Evolutionary conservation across 2,797 vertebrate species (phyloP), one percentile per base, ranked within the genome.

Genomic region (Alca torda): DNA sequence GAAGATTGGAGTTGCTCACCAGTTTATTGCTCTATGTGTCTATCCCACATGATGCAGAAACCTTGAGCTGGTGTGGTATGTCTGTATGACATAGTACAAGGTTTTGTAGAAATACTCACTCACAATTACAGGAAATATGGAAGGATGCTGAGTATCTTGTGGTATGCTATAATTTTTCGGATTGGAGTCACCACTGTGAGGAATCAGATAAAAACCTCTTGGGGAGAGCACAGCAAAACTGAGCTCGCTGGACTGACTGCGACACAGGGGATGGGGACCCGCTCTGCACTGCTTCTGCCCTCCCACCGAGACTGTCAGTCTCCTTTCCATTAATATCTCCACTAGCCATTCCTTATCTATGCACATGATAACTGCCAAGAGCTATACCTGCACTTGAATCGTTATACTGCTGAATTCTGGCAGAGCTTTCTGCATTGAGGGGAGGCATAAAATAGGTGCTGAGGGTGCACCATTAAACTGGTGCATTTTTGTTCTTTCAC

Each of bases 381-480:
- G 35, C 30, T 75, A 61, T 61, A 61, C 25, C 69, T 72, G 13
- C 33, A 39, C 33, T 53, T 3, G 0, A 53, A 39, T 35, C 20
- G 1, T 5, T 70, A 1, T 9, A 10, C 21, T n/a, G 16, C 13
- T 31, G 50, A 73, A 31, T 7, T 35, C 19, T 82, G 61, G 10
- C 43, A 37, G 31, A 74, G 14, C 16, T 8, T 25, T 24, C 23
- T 31, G 0, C 0, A 1, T 31, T 12, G 18, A 76, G 33, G 16
- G 20, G 1, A 69, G 14, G 20, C 14, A 14, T 7, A 16, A 28
- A 75, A 13, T 0, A 0, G 4, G 5, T 31, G 6, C n/a, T 75
- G 13, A 33, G 28, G 4, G 11, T n/a, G 17, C 28, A 64, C 11
- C 1, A 4, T 11, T 60, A 74, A 21, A 6, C 10, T 69, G 45